Conservation (phyloP, 2,797 vertebrate genomes). For the Coregonus sp. region DNA sequence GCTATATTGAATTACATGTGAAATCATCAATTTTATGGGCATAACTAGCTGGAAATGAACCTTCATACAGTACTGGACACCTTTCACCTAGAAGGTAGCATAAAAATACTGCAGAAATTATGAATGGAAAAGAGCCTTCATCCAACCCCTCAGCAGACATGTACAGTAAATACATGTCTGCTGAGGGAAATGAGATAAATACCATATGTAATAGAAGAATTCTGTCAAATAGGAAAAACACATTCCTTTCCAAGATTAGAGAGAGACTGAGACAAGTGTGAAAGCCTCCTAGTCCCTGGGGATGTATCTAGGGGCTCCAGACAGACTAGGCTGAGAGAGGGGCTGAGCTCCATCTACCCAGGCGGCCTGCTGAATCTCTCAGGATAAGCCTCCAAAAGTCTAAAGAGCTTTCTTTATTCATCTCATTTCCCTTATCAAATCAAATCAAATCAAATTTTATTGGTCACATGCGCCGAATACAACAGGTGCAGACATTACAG, state of each 20-base stretch:
- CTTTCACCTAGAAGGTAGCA: neutral
- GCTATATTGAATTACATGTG: conserved; percentile 1
- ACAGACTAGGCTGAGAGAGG: too few relatives aligned
- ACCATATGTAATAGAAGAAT: neutral
- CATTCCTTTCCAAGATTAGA: neutral
- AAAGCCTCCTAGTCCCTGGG: neutral
- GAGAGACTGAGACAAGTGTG: neutral
- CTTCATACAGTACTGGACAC: neutral
- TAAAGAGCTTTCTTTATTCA: conserved; percentile 1
- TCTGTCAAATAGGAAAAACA: neutral
- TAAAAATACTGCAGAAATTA: too few relatives aligned
- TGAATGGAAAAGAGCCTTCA: too few relatives aligned
- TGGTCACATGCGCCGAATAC: too few relatives aligned
- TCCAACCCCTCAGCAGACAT: neutral
- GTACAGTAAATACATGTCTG: neutral
- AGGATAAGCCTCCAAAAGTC: neutral
- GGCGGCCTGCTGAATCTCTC: too few relatives aligned
- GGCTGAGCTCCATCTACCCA: too few relatives aligned
- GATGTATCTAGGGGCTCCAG: too few relatives aligned
- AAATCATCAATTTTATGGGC: neutral
- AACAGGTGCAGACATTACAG: too few relatives aligned
- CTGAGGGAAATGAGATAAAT: neutral
- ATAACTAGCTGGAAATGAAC: neutral
- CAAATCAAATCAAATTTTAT: too few relatives aligned
- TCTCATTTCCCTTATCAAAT: too few relatives aligned